Base-by-base conservation (phyloP, 1,140 invertebrate genomes). In the Drosophila kepulauana region DNA sequence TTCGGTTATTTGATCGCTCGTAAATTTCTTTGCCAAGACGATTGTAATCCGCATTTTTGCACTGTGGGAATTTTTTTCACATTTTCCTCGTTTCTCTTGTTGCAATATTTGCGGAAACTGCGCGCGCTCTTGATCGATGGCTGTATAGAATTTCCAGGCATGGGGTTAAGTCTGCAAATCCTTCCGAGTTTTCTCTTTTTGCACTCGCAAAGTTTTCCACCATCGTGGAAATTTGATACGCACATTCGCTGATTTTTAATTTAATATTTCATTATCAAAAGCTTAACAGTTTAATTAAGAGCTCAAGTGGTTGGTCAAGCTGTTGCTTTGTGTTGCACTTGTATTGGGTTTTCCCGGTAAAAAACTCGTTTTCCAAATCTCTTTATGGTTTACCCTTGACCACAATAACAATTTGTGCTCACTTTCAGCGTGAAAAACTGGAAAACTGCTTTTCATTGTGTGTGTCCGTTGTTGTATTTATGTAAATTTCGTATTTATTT, bases 1-100 rank as follows among this genome's bases (percentile, higher is more conserved):
- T 15, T 67, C 54, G 75, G 84, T 81, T 91, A 91, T 91, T 84
- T 69, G 88, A 91, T 85, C 89, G 81, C 79, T 76, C 79, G 76
- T 88, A 91, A 85, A 85, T 81, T 88, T 79, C 75, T 45, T 25
- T 68, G 45, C 61, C 69, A 51, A 56, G 66, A 74, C 51, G 51
- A 52, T 84, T 77, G 66, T 70, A 72, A 86, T 81, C 82, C 82
- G 73, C 75, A 10, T 78, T 84, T 84, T 89, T 57, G 85, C 85
- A 89, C 85, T 85, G 85, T 89, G 85, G 85, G 85, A 89, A 89
- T 69, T 85, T 85, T 51, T 75, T 69, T 20, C 49, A 46, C 58
- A 49, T 35, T 66, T 56, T 54, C 25, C 67, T 63, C 56, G 45
- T 43, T 25, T 38, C 46, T 51, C 38, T 45, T 45, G 20, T 25